Percentiles rank a stretch among this genome's conserved stretches.
Evolutionary conservation across 2,888 invertebrate species (phyloP).

Genomic region (Andricus curvator): DNA sequence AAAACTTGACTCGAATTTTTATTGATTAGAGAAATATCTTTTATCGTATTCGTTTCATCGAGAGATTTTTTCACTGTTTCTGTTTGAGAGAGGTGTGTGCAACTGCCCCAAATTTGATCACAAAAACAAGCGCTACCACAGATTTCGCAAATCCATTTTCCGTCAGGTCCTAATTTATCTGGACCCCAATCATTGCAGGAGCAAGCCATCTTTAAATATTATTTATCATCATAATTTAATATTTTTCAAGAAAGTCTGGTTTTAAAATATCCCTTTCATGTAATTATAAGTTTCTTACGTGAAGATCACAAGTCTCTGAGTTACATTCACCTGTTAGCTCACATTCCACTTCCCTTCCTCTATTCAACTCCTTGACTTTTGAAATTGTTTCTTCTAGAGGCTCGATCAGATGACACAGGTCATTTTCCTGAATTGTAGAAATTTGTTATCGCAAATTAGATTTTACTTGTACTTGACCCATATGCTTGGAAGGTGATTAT

Average conservation of each 20-base stretch:
- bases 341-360: slow-evolving; percentile 39
- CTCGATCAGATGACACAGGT: slow-evolving; percentile 50
- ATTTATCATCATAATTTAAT: neutral
- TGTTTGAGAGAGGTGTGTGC: neutral
- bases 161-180: slow-evolving; percentile 45
- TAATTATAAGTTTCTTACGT: slow-evolving; percentile 35
- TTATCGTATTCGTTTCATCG: no score
- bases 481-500: neutral
- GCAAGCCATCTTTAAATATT: slow-evolving; percentile 41
- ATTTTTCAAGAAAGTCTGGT: neutral
- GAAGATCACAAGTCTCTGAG: slow-evolving; percentile 26
- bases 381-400: slow-evolving; percentile 52
- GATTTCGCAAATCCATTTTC: slow-evolving; percentile 51
- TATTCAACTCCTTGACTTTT: slow-evolving; percentile 50
- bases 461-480: slow-evolving; percentile 7
- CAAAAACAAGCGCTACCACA: slow-evolving; percentile 53
- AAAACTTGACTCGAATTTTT: no score
- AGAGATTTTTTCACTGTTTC: neutral
- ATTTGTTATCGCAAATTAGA: slow-evolving; percentile 14
- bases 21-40: no score
- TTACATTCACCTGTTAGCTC: slow-evolving; percentile 40
- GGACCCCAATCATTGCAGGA: slow-evolving; percentile 50
- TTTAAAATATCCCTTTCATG: neutral
- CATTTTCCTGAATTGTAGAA: slow-evolving; percentile 48
- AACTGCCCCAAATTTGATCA: slow-evolving; percentile 14